Percentiles rank a stretch among this genome's conserved stretches.
These are phyloP conservation scores for Auanema freiburgensis DNA, from an alignment of 2,888 invertebrate genomes.

Conservation along the genomic window DNA sequence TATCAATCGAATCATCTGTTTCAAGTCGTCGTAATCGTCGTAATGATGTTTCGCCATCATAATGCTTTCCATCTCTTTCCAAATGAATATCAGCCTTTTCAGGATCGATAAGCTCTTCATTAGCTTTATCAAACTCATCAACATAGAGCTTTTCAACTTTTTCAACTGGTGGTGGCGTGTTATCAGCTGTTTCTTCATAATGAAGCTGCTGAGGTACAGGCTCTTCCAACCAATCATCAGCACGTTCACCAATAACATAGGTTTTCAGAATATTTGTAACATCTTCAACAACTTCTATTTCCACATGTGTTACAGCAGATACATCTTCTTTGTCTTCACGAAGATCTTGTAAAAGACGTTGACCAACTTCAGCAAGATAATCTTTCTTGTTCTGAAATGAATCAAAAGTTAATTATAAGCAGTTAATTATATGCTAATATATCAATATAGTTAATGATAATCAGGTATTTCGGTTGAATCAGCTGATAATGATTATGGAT, in stretches of 20 bases:
- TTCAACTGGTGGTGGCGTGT: constrained; percentile 37
- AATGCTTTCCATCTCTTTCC: constrained; percentile 49
- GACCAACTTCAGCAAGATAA: constrained; percentile 47
- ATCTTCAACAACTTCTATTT: constrained; percentile 61
- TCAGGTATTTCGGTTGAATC: background rate
- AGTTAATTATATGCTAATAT: background rate
- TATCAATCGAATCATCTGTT: constrained; percentile 53
- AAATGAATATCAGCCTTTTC: constrained; percentile 50
- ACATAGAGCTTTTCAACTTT: constrained; percentile 55
- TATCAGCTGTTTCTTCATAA: constrained; percentile 48
- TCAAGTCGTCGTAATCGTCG: constrained; percentile 36
- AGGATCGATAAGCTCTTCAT: constrained; percentile 21
- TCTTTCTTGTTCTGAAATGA: constrained; percentile 48
- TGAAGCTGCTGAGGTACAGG: constrained; percentile 22
- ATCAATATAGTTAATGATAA: background rate
- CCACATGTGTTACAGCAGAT: constrained; percentile 58
- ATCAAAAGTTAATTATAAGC: no score
- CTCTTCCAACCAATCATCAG: constrained; percentile 45
- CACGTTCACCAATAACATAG: constrained; percentile 60
- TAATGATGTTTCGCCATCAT: constrained; percentile 48
- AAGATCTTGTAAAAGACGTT: constrained; percentile 38
- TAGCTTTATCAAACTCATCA: constrained; percentile 52
- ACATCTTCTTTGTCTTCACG: constrained; percentile 46
- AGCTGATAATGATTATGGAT: no score
- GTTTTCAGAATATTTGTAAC: constrained; percentile 63